Evolutionary conservation across 2,113 vertebrate genomes (phyloP), one percentile per base, ranked within the genome.

Genomic region (Chrysochloris asiatica): DNA sequence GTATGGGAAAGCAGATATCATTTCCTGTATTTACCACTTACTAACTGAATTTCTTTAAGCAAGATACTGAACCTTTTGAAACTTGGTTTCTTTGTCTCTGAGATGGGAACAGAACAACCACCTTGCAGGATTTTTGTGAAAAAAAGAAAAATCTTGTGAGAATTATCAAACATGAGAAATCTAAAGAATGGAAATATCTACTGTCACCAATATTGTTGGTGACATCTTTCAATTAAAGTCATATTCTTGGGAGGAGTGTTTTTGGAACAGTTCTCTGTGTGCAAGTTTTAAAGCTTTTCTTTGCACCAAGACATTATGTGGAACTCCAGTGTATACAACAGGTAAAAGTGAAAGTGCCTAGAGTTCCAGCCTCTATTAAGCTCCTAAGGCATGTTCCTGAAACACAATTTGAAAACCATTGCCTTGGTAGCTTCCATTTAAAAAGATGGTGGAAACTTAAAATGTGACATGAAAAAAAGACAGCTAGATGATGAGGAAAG

Each of bases 341-440:
- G 12, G 2, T 93, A 72, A 80, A 92, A 81, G 50, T 67, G 17
- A 93, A 92, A 26, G 3, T n/a, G 24, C 14, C 16, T 13, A 73
- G 50, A 43, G 16, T n/a, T 65, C 33, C 16, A 86, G 28, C 6
- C 8, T 33, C 22, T 38, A 59, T 59, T 45, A n/a, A 36, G 33
- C 59, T 22, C 43, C 52, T 61, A 69, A 84, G 63, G 59, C 54
- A 19, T 81, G 36, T 80, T 71, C n/a, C 56, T 83, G 12, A 87
- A 91, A 79, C 17, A 82, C 43, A 76, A 22, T 83, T 43, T 71
- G 43, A 61, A 84, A 92, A 90, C 48, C n/a, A 61, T 81, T 90
- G 19, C 59, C 1, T 89, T 82, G 83, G 7, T 87, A 50, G 36
- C 17, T 71, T 28, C 16, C 38, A n/a, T 50, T 56, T 86, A 22